Conservation (phyloP, 2,113 vertebrate species). For the Oncorhynchus keta region DNA sequence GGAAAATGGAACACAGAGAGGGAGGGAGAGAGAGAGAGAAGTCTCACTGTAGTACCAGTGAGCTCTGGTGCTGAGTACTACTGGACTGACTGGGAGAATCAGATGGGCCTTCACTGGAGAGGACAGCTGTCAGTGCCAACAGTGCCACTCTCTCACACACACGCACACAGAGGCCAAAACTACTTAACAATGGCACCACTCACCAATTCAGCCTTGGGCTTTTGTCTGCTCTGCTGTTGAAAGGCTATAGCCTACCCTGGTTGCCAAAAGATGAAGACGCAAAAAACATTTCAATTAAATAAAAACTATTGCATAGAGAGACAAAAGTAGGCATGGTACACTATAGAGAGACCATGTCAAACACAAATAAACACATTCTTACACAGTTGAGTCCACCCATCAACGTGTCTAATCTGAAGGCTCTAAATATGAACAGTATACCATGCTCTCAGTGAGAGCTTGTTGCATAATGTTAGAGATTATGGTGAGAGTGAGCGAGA, state of each 20-base stretch:
- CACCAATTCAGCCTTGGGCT: neutral
- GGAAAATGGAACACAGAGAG: slow-evolving; percentile 12
- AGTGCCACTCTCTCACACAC: slow-evolving; percentile 28
- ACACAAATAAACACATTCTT: neutral
- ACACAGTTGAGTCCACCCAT: slow-evolving; percentile 3
- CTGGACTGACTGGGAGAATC: slow-evolving; percentile 33
- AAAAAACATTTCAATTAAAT: neutral
- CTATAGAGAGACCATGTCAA: neutral
- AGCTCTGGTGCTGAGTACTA: slow-evolving; percentile 27
- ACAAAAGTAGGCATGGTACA: neutral
- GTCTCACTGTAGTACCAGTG: slow-evolving; percentile 12
- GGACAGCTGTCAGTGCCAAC: slow-evolving; percentile 37
- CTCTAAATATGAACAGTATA: slow-evolving; percentile 39
- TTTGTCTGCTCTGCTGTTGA: no score
- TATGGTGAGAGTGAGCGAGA: neutral
- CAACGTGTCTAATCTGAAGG: slow-evolving; percentile 24
- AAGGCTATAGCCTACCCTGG: neutral
- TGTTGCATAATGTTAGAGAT: slow-evolving; percentile 38
- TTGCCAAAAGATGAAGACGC: neutral
- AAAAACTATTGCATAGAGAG: neutral
- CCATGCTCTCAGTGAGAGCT: slow-evolving; percentile 21
- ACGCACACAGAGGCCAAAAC: neutral
- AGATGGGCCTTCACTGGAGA: slow-evolving; percentile 19
- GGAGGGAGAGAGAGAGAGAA: neutral
- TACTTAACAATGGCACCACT: slow-evolving; percentile 7